Percentiles rank a stretch among this genome's conserved stretches.
Conservation (phyloP, 1,140 invertebrate species). For the Tribolium madens region DNA sequence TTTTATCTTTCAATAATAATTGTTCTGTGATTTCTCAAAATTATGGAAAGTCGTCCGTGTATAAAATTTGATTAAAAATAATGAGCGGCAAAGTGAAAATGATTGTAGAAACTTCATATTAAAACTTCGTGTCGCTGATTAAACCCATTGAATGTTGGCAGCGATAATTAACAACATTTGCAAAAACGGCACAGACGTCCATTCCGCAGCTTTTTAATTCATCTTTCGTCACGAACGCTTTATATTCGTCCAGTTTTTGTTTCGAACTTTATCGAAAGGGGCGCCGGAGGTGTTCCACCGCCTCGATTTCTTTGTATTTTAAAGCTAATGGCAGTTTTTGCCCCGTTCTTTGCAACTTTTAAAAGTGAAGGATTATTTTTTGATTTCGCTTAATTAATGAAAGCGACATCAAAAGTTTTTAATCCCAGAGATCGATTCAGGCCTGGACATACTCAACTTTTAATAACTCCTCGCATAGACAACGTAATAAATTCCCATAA, state of each 20-base stretch:
- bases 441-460: slow-evolving; percentile 21
- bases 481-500: slow-evolving; percentile 41
- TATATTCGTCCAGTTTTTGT: slow-evolving; percentile 51
- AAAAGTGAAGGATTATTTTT: slow-evolving; percentile 53
- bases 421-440: background rate
- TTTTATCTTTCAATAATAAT: background rate
- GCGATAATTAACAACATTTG: slow-evolving; percentile 54
- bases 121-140: slow-evolving; percentile 48
- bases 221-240: slow-evolving; percentile 54
- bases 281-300: slow-evolving; percentile 45
- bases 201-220: slow-evolving; percentile 56
- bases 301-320: slow-evolving; percentile 50
- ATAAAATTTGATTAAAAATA: slow-evolving; percentile 41
- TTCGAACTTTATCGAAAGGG: slow-evolving; percentile 44
- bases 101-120: slow-evolving; percentile 40
- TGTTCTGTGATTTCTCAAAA: background rate
- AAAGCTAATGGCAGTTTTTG: slow-evolving; percentile 53
- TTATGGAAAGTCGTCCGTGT: background rate
- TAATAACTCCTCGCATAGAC: slow-evolving; percentile 28
- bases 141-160: slow-evolving; percentile 47
- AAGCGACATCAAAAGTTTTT: slow-evolving; percentile 14
- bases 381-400: slow-evolving; percentile 46
- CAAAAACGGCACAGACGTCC: slow-evolving; percentile 52
- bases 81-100: slow-evolving; percentile 35
- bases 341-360: slow-evolving; percentile 42